phyloP scores from a whole-genome alignment of 2,113 vertebrate genomes.

The Elachura formosa region DNA sequence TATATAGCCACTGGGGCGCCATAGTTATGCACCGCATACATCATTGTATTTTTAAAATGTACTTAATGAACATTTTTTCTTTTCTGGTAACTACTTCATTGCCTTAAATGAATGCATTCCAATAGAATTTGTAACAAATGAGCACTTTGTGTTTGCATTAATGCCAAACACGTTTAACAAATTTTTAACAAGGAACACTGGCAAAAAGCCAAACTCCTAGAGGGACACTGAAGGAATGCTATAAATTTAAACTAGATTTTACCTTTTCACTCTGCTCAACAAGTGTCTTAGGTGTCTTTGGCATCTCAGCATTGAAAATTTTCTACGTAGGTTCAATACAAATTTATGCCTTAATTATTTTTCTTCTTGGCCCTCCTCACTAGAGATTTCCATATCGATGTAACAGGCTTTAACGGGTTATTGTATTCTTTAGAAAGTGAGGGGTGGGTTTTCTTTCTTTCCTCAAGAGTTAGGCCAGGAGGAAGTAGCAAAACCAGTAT shows the following conservation, averaged over 20 bases:
- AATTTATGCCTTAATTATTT: slow-evolving; percentile 59
- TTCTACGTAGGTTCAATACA: slow-evolving; percentile 31
- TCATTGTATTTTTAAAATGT: slow-evolving; percentile 88
- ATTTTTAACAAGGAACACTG: slow-evolving; percentile 87
- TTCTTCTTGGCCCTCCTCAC: slow-evolving; percentile 13
- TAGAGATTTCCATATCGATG: neutral
- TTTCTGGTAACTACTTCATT: slow-evolving; percentile 83
- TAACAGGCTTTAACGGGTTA: neutral
- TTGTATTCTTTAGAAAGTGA: neutral
- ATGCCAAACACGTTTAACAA: slow-evolving; percentile 90
- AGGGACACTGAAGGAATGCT: slow-evolving; percentile 81
- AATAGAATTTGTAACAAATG: slow-evolving; percentile 88
- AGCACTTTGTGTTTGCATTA: slow-evolving; percentile 90
- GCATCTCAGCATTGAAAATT: slow-evolving; percentile 61
- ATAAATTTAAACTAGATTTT: slow-evolving; percentile 80
- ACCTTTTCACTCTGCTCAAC: slow-evolving; percentile 77
- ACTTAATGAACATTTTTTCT: slow-evolving; percentile 82
- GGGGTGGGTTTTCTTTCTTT: neutral
- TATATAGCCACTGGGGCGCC: slow-evolving; percentile 88
- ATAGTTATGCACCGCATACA: slow-evolving; percentile 82
- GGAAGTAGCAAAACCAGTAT: neutral
- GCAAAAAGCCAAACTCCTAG: slow-evolving; percentile 80
- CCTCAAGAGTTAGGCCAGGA: neutral
- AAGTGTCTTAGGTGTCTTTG: slow-evolving; percentile 77
- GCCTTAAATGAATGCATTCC: slow-evolving; percentile 89